Evolutionary conservation across 2,797 vertebrate genomes (phyloP), one percentile per base, ranked within the genome.

Genomic region (Sebastes reedi): DNA sequence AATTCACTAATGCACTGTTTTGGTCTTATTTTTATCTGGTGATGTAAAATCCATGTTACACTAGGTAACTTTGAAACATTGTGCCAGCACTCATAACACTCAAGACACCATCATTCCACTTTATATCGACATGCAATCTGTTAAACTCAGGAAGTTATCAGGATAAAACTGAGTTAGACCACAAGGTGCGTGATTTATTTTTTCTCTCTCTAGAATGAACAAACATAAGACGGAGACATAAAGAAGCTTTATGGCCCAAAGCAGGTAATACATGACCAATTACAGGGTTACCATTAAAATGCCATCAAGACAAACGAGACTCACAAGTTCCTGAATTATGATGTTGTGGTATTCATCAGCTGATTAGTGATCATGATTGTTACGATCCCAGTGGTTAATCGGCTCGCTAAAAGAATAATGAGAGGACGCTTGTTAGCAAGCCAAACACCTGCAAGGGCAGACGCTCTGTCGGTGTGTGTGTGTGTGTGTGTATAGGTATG

Each of bases 391-490:
- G 84, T 87, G 77, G 87, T 91, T 94, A 94, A 94, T 93, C 73
- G 62, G 72, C 80, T 82, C 82, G 87, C 84, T 89, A 91, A 94
- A 90, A 91, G 89, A 93, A 91, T 93, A 94, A 95, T 92, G 92
- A 94, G 93, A 75, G 56, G 78, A 87, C 22, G 79, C 88, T 92
- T 90, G 92, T 94, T 92, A 91, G 87, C 79, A 82, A 92, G 86
- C 88, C 76, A 84, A 92, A 93, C 94, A 95, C 91, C 94, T 94
- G 93, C 89, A 87, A 90, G 88, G 88, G 89, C 89, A 92, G 89
- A 83, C 85, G 18, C 60, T 84, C 46, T 79, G 72, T 79, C 8
- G 11, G 30, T 60, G 79, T 72, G 77, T 72, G 77, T 65, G 74
- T 66, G 54, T 75, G 67, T 25, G 65, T 81, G 80, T 75, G 77